phyloP scores from a whole-genome alignment of 2,888 invertebrate genomes.

The Hedya salicella region DNA sequence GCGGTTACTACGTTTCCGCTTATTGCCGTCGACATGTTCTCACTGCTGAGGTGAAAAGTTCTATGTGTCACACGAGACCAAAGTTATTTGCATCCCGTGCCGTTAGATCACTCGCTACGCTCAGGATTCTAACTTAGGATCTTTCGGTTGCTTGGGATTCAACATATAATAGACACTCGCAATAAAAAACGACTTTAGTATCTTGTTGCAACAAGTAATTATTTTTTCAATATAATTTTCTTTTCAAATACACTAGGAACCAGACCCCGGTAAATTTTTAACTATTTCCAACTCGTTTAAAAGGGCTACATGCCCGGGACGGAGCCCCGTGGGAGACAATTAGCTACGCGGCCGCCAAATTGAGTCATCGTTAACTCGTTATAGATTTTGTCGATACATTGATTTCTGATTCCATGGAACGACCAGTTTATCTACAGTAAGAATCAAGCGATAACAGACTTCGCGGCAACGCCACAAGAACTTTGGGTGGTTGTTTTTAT shows the following conservation, averaged over 20 bases:
- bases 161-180: too few species aligned
- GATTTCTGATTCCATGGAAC: constrained; percentile 23
- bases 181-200: too few species aligned
- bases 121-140: too few species aligned
- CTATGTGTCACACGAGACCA: too few species aligned
- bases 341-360: constrained; percentile 20
- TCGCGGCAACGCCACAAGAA: neutral
- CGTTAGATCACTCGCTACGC: too few species aligned
- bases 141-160: too few species aligned
- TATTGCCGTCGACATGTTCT: too few species aligned
- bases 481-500: neutral
- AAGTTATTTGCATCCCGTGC: too few species aligned
- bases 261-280: neutral
- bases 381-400: constrained; percentile 39
- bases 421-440: neutral
- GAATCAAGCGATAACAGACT: neutral
- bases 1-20: too few species aligned
- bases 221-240: too few species aligned
- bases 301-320: constrained; percentile 5
- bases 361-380: constrained; percentile 37
- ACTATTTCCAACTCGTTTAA: constrained; percentile 21
- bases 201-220: too few species aligned
- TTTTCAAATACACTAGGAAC: neutral
- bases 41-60: too few species aligned
- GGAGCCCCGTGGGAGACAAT: constrained; percentile 36